Evolutionary conservation across 1,140 invertebrate genomes (phyloP).

Genomic region (Zaprionus taronus): DNA sequence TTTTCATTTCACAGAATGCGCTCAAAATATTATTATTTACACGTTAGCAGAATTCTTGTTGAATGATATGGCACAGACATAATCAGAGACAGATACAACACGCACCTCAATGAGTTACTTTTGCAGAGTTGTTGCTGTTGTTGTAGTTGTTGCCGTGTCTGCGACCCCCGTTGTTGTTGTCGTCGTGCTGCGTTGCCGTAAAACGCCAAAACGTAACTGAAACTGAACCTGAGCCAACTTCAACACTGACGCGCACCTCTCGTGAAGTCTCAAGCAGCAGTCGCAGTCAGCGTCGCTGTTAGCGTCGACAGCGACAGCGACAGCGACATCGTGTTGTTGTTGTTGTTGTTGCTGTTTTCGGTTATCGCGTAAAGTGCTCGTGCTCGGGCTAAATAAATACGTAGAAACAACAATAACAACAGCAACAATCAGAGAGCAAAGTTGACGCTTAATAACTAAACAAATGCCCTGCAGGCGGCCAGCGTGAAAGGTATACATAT

Average conservation of each 20-base stretch:
- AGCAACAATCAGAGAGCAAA: constrained; percentile 47
- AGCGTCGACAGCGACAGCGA: neutral
- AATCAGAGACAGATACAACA: constrained; percentile 42
- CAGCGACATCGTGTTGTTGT: too few relatives aligned
- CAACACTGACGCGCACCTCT: constrained; percentile 52
- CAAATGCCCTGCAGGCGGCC: constrained; percentile 64
- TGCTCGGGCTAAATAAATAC: constrained; percentile 56
- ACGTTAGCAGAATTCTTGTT: constrained; percentile 59
- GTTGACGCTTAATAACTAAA: constrained; percentile 73
- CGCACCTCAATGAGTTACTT: constrained; percentile 28
- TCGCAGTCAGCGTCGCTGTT: constrained; percentile 25
- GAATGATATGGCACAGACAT: neutral
- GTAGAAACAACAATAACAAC: constrained; percentile 48
- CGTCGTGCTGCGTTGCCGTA: constrained; percentile 74
- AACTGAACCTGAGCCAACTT: constrained; percentile 74
- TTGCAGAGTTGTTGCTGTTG: constrained; percentile 16
- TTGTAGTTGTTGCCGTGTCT: neutral
- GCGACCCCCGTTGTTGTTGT: constrained; percentile 4
- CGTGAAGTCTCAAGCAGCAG: constrained; percentile 42
- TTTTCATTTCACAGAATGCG: constrained; percentile 40
- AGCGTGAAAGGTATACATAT: constrained; percentile 62
- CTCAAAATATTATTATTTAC: constrained; percentile 60
- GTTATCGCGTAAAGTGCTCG: constrained; percentile 77
- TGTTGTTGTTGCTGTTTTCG: constrained; percentile 31
- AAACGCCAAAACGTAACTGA: constrained; percentile 82